These are phyloP conservation scores for Zaprionus lineosus DNA, from an alignment of 2,888 invertebrate genomes.

Conservation along the genomic window DNA sequence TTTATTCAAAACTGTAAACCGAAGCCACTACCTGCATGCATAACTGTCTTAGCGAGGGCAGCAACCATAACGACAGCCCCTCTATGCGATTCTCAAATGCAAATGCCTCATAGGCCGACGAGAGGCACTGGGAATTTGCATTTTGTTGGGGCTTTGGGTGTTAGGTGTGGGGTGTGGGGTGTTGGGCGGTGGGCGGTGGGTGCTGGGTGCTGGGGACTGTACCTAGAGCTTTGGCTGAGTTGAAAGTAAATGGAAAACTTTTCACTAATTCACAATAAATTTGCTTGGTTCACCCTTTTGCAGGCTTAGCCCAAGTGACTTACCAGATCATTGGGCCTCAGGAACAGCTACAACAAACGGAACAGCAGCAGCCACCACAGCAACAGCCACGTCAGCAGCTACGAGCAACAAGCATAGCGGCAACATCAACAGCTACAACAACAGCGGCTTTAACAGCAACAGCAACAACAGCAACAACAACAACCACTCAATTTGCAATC, in stretches of 20 bases:
- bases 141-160: too few species aligned
- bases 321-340: slow-evolving; percentile 84
- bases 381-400: slow-evolving; percentile 38
- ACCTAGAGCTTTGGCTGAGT: too few species aligned
- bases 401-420: too few species aligned
- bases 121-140: too few species aligned
- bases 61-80: neutral
- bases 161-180: too few species aligned
- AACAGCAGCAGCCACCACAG: slow-evolving; percentile 41
- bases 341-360: slow-evolving; percentile 65
- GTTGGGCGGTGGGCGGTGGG: too few species aligned
- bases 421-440: slow-evolving; percentile 29
- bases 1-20: too few species aligned
- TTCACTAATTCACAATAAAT: slow-evolving; percentile 11
- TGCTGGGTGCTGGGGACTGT: too few species aligned
- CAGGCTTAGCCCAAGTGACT: slow-evolving; percentile 96
- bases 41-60: too few species aligned
- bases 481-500: slow-evolving; percentile 81
- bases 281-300: slow-evolving; percentile 78
- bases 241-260: too few species aligned
- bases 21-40: too few species aligned
- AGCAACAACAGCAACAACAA: slow-evolving; percentile 43
- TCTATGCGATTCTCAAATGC: slow-evolving; percentile 31
- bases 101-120: too few species aligned
- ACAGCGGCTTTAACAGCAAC: slow-evolving; percentile 19